Evolutionary conservation across 2,888 invertebrate genomes (phyloP).

Genomic region (Epinotia bilunana): DNA sequence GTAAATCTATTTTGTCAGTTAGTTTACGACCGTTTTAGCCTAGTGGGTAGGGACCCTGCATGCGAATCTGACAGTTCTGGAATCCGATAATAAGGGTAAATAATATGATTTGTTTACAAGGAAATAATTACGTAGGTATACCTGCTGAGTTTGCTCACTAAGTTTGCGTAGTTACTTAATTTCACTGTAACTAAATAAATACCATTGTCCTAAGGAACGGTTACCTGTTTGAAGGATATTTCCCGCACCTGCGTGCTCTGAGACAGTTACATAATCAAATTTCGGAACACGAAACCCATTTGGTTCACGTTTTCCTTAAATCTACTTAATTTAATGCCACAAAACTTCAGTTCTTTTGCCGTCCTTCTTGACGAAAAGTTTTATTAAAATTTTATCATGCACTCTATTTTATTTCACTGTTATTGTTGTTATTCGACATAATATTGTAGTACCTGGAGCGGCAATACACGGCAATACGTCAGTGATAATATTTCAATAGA

Average conservation of each 20-base stretch:
- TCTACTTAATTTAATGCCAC: conserved; percentile 18
- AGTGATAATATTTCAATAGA: background rate
- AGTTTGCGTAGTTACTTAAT: background rate
- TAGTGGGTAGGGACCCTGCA: too few relatives aligned
- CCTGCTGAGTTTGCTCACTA: too few relatives aligned
- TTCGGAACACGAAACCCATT: conserved; percentile 38
- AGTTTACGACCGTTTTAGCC: too few relatives aligned
- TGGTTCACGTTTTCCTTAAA: conserved; percentile 17
- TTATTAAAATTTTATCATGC: background rate
- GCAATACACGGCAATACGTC: background rate
- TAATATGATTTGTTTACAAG: too few relatives aligned
- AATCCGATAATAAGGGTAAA: too few relatives aligned
- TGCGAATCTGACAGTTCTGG: too few relatives aligned
- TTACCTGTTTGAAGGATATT: conserved; percentile 22
- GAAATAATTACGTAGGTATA: too few relatives aligned
- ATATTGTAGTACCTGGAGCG: background rate
- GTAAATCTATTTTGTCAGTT: too few relatives aligned
- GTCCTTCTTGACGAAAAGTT: background rate
- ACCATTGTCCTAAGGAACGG: background rate
- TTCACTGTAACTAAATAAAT: too few relatives aligned
- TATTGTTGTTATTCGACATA: background rate
- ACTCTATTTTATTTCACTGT: background rate
- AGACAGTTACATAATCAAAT: conserved; percentile 28
- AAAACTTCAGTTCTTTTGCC: conserved; percentile 2
- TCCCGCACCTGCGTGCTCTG: conserved; percentile 25